Percentiles rank a stretch among this genome's conserved stretches.
phyloP scores from a whole-genome alignment of 2,113 vertebrate genomes.

The Gallinago jamesoni region DNA sequence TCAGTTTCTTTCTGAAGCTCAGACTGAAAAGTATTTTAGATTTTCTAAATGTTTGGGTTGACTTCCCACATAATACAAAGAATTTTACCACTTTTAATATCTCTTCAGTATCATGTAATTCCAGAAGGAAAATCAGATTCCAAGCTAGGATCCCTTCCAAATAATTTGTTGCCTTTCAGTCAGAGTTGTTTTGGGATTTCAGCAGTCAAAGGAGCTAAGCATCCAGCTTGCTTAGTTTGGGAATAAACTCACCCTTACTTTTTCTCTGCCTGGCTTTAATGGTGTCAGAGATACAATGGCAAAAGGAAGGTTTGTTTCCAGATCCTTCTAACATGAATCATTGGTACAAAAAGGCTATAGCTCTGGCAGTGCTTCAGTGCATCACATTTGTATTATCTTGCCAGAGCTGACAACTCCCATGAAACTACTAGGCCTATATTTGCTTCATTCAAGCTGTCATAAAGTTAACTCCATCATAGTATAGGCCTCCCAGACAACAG shows the following conservation, averaged over 20 bases:
- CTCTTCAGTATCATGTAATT: neutral
- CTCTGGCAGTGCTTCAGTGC: neutral
- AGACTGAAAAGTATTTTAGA: neutral
- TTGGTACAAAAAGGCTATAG: neutral
- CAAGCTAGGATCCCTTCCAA: neutral
- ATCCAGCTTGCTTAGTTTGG: neutral
- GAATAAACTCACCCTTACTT: neutral
- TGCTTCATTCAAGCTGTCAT: neutral
- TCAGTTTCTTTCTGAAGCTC: neutral
- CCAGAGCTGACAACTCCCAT: neutral
- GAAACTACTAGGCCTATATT: neutral
- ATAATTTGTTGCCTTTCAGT: neutral
- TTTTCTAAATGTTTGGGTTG: neutral
- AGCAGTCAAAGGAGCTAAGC: neutral
- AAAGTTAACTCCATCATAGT: neutral
- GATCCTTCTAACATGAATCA: neutral
- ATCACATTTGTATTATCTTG: neutral
- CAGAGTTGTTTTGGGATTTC: neutral
- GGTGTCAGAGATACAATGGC: neutral
- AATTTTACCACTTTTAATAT: neutral
- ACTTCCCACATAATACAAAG: neutral
- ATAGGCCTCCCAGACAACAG: neutral
- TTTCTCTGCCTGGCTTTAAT: neutral
- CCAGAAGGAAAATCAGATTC: neutral
- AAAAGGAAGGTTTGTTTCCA: slow-evolving; percentile 5